Base-by-base conservation (phyloP, 2,888 invertebrate genomes). In the Dorcus parallelipipedus region DNA sequence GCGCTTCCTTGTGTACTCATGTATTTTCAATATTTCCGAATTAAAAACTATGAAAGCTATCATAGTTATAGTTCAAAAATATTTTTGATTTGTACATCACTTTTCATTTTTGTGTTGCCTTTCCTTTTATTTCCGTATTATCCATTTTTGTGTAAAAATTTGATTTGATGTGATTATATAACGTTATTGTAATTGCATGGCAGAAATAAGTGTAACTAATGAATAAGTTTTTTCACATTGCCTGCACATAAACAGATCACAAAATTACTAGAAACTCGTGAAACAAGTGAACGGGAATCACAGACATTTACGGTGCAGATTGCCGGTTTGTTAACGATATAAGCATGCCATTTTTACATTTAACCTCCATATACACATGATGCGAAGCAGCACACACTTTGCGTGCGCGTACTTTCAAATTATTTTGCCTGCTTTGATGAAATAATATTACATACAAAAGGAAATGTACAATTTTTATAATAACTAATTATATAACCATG, bases 381-480 rank as follows among this genome's bases (percentile, higher is more conserved):
- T 45, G 45, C 20, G 45, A 45, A 45, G 23, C 23, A 42, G 10
- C 10, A 42, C 10, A 33, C 42, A 49, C 53, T 50, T 54, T 45
- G 63, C 62, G 58, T 64, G 64, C 66, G 65, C 64, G 63, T 60
- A 63, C 58, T 63, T 64, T 63, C 49, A 59, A 63, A 66, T 66
- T 66, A 65, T 64, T 60, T 64, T 58, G 63, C 64, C 59, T 66
- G 61, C 61, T 67, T 67, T 67, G 52, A 67, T 69, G 65, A 68
- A 69, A 67, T 70, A 71, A 70, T 71, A 65, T 61, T 66, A 66
- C 64, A 52, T 50, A 64, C 62, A 64, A 59, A 60, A 72, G 71
- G 71, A 71, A 70, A 68, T 68, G 65, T 64, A 65, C 68, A 72
- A 71, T 70, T 69, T 71, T 70, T 67, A 38, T 59, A 59, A 59